Conservation (phyloP, 2,888 invertebrate genomes). For the Himalopsyche kuldschensis region DNA sequence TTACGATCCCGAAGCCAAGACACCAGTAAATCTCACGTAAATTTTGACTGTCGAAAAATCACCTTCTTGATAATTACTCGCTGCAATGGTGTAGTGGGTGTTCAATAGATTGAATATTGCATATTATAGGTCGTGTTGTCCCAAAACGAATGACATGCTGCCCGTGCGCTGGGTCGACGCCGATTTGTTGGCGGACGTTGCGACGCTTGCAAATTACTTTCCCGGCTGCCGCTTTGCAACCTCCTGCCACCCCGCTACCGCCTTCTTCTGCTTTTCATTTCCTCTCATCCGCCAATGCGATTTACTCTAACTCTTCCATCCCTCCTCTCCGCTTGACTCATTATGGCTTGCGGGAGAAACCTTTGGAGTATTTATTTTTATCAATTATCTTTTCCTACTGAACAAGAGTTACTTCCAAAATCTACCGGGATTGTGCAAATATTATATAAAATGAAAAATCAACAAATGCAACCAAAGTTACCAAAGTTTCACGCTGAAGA, state of each 20-base stretch:
- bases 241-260: not conserved
- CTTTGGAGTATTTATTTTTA: no score
- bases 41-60: no score
- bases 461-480: no score
- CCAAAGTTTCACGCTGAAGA: no score
- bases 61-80: no score
- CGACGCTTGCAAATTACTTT: slow-evolving; percentile 32
- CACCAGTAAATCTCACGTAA: no score
- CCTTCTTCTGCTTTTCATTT: not conserved
- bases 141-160: slow-evolving; percentile 14
- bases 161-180: slow-evolving; percentile 21
- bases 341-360: not conserved
- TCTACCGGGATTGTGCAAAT: no score
- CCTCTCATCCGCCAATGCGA: not conserved
- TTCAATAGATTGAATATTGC: not conserved
- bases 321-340: not conserved
- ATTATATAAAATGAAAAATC: no score
- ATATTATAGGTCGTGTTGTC: slow-evolving; percentile 11
- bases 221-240: slow-evolving; percentile 8
- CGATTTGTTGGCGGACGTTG: slow-evolving; percentile 26
- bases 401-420: no score
- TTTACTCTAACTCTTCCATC: not conserved
- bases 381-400: no score
- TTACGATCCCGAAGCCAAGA: no score
- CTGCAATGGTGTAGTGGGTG: no score